These are phyloP conservation scores for Rhabdophis nuchalis DNA, from an alignment of 2,797 vertebrate species.

Conservation along the genomic window DNA sequence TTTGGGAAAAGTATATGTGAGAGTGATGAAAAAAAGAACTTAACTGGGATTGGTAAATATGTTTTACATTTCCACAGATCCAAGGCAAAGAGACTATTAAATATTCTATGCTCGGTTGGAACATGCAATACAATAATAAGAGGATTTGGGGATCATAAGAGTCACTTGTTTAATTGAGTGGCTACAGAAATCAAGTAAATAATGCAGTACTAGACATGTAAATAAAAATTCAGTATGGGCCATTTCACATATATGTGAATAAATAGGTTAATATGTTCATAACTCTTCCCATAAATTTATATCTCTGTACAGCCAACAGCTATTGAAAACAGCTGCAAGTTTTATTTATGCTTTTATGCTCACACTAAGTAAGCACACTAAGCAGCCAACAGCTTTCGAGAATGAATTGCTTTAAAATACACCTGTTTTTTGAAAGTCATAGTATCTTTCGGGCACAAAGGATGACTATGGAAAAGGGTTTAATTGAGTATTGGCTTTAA, in stretches of 20 bases:
- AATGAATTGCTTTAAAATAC: not conserved
- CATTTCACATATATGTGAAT: not conserved
- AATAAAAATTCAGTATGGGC: not conserved
- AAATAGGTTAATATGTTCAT: not conserved
- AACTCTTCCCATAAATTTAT: not conserved
- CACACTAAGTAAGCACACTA: not conserved
- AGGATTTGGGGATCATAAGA: not conserved
- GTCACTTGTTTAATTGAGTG: not conserved
- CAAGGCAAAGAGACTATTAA: not conserved
- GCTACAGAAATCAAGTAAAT: not conserved
- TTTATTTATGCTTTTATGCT: not conserved
- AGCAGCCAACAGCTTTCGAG: not conserved
- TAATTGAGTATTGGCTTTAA: not conserved
- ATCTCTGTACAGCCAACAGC: not conserved
- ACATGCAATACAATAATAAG: not conserved
- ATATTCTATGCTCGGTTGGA: not conserved
- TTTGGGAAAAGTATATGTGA: not conserved
- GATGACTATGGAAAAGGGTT: not conserved
- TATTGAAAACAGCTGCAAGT: not conserved
- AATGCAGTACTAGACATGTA: not conserved
- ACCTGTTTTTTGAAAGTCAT: not conserved
- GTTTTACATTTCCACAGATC: not conserved
- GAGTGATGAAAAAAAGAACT: too few relatives aligned
- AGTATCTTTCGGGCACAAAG: not conserved
- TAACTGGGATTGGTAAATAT: not conserved